Base-by-base conservation (phyloP, 2,888 invertebrate genomes). In the Electrophaes corylata region DNA sequence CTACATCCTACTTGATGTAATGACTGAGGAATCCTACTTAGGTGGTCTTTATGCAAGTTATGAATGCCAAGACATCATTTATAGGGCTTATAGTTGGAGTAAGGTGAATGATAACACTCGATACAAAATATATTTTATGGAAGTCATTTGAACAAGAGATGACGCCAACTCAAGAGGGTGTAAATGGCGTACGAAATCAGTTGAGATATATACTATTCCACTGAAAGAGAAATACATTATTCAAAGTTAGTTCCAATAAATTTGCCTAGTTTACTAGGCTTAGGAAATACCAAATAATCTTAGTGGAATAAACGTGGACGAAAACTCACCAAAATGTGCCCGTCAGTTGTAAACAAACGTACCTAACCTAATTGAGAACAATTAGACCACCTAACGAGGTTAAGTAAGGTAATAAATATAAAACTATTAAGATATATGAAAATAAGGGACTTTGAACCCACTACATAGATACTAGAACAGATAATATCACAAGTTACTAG, bases 1-100 rank as follows among this genome's bases (percentile, higher is more conserved):
- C 67, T 65, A 62, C 67, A 64, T 65, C 67, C 67, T 64, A 64
- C 67, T 60, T 61, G 57, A 60, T 57, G 55, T 59, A 67, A 65
- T 65, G 52, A 57, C 57, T 52, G 51, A 26, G 37, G 54, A 50
- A 51, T 49, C 60, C 44, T 60, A 62, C 59, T 41, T 60, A 62
- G 62, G 63, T 65, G 65, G 65, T 67, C 66, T 58, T 49, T 64
- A 54, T 61, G 51, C 35, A 49, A 53, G 59, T 48, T 56, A 14
- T 40, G 40, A 45, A 49, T 45, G 43, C 12, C 31, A 46, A 54
- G 40, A 44, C 14, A 19, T 35, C 19, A 37, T 14, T 41, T 19
- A 40, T 18, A 57, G 26, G 12, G 50, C 26, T 41, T 26, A 39
- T 45, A n/a, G 47, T 29, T 18, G 20, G 29, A 35, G 48, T 54